Percentiles rank a stretch among this genome's conserved stretches.
phyloP scores from a whole-genome alignment of 2,113 vertebrate genomes.

The Rhagologus leucostigma region DNA sequence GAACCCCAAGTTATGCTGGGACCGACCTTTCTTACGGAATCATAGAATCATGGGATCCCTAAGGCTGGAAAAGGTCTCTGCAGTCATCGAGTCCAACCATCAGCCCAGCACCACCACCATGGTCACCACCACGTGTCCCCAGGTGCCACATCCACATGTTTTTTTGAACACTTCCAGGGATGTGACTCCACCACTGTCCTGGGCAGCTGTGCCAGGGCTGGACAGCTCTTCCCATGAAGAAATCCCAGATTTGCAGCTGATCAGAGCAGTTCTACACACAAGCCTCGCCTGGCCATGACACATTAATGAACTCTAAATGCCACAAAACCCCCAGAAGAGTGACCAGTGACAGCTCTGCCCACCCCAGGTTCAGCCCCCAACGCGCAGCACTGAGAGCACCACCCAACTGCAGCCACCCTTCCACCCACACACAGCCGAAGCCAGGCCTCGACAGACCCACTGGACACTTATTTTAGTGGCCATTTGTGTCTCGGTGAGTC shows the following conservation, averaged over 20 bases:
- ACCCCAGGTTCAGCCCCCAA: neutral
- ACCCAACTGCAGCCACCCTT: neutral
- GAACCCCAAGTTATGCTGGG: neutral
- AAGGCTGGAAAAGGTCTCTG: neutral
- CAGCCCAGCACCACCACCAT: neutral
- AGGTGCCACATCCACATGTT: rapidly evolving
- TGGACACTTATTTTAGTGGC: rapidly evolving
- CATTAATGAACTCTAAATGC: rapidly evolving
- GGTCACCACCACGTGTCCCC: neutral
- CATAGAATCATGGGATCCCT: rapidly evolving
- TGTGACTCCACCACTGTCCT: too few species aligned
- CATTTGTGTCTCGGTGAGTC: rapidly evolving
- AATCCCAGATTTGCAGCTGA: neutral
- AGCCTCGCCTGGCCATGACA: neutral
- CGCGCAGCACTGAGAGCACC: rapidly evolving
- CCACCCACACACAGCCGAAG: neutral
- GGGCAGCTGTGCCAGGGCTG: neutral
- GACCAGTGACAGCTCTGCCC: neutral
- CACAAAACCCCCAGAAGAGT: rapidly evolving
- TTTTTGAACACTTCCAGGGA: neutral
- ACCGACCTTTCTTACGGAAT: rapidly evolving
- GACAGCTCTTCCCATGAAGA: neutral
- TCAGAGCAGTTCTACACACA: neutral
- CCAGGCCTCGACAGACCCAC: neutral
- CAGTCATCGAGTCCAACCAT: rapidly evolving